phyloP scores from a whole-genome alignment of 2,888 invertebrate species.

The Phortica magna region DNA sequence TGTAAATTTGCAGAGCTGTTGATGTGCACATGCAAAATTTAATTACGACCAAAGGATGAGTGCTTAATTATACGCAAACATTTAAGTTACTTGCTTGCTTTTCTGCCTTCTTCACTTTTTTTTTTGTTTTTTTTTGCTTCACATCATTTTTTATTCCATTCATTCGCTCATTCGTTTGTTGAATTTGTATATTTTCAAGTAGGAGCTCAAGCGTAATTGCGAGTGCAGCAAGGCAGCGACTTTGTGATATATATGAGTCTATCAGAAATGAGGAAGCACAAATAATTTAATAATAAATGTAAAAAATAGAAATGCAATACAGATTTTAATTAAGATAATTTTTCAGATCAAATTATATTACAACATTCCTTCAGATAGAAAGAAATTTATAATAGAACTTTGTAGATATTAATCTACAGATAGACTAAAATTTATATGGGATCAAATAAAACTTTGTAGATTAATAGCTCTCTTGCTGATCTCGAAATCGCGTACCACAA shows the following conservation, averaged over 20 bases:
- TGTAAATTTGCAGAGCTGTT: conserved; percentile 52
- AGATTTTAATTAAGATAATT: background rate
- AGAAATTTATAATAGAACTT: background rate
- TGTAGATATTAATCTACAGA: background rate
- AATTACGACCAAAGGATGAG: conserved; percentile 78
- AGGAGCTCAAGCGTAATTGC: background rate
- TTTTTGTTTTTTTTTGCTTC: conserved; percentile 4
- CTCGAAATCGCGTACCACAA: no score
- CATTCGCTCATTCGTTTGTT: conserved; percentile 37
- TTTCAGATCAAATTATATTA: no score
- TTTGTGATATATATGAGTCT: background rate
- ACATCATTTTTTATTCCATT: conserved; percentile 37
- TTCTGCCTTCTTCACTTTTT: conserved; percentile 10
- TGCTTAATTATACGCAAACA: conserved; percentile 78
- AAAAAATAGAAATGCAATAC: conserved; percentile 42
- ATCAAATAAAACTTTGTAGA: no score
- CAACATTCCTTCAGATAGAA: background rate
- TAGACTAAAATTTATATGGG: background rate
- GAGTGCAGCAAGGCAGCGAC: background rate
- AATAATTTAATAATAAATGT: conserved; percentile 21
- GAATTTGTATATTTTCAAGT: background rate
- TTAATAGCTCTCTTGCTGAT: no score
- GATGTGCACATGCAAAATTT: conserved; percentile 78
- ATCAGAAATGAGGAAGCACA: background rate
- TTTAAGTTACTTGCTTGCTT: conserved; percentile 73